These are phyloP conservation scores for Tenodera sinensis DNA, from an alignment of 2,888 invertebrate species.

Conservation along the genomic window DNA sequence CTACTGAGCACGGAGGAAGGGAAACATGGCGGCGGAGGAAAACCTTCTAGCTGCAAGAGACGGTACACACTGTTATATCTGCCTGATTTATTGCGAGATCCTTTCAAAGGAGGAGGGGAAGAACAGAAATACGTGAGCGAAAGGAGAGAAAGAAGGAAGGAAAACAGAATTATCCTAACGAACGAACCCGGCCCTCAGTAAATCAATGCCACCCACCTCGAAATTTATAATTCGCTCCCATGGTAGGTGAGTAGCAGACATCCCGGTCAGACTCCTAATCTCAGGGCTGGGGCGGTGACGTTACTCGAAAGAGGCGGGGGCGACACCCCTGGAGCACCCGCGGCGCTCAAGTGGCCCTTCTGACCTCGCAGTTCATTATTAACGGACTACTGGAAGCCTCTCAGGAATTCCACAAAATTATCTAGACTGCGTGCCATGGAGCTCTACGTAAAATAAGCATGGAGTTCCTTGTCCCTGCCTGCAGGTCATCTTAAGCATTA, in stretches of 20 bases:
- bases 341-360: background rate
- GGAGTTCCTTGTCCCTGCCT: background rate
- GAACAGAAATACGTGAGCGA: background rate
- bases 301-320: slow-evolving; percentile 13
- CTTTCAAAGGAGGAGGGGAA: background rate
- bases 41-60: background rate
- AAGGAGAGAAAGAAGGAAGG: background rate
- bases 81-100: slow-evolving; percentile 7
- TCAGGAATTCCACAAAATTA: background rate
- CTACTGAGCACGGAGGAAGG: background rate
- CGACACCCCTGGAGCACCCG: slow-evolving; percentile 4
- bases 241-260: slow-evolving; percentile 10
- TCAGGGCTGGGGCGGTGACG: background rate
- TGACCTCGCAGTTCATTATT: background rate
- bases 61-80: background rate
- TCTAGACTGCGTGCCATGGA: background rate
- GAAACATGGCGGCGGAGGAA: background rate
- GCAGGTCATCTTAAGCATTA: background rate
- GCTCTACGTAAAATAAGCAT: background rate
- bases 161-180: slow-evolving; percentile 8
- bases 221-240: slow-evolving; percentile 16
- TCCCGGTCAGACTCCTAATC: background rate
- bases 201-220: slow-evolving; percentile 11
- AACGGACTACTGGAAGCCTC: background rate
- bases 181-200: slow-evolving; percentile 1